A percentile compares a stretch with the other conserved stretches of the same genome.
Evolutionary conservation across 2,888 invertebrate genomes (phyloP).

Genomic region (Rotaria macrura): DNA sequence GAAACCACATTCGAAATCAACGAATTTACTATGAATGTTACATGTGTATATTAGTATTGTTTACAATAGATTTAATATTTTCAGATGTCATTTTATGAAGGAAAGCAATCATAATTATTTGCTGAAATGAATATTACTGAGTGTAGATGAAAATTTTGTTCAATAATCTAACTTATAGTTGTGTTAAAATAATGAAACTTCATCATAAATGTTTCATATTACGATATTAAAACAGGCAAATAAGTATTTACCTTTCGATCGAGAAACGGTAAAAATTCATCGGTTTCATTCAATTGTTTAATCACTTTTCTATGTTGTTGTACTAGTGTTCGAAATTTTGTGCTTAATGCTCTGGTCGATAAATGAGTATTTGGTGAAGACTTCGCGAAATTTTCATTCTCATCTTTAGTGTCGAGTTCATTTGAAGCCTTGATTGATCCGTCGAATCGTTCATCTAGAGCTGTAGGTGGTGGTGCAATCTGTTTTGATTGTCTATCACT

Average conservation of each 20-base stretch:
- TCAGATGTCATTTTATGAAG: too few relatives aligned
- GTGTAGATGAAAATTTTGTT: too few relatives aligned
- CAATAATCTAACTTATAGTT: too few relatives aligned
- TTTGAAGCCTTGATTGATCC: background rate
- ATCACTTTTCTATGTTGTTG: background rate
- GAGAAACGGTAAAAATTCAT: background rate
- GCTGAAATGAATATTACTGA: too few relatives aligned
- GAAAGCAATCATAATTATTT: too few relatives aligned
- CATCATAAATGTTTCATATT: background rate
- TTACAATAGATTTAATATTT: too few relatives aligned
- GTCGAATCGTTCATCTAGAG: background rate
- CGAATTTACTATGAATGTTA: too few relatives aligned
- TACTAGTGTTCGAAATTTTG: background rate
- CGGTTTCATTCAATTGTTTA: background rate
- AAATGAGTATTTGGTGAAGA: background rate
- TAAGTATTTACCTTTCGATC: background rate
- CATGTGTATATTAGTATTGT: too few relatives aligned
- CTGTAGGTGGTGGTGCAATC: background rate
- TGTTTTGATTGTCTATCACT: background rate
- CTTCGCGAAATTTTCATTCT: background rate
- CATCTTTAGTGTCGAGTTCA: background rate
- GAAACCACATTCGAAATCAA: too few relatives aligned
- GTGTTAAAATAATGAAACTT: too few relatives aligned
- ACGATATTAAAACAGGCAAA: background rate
- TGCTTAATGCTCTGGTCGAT: background rate